Evolutionary conservation across 2,888 invertebrate species (phyloP).

Genomic region (Platycnemis pennipes): DNA sequence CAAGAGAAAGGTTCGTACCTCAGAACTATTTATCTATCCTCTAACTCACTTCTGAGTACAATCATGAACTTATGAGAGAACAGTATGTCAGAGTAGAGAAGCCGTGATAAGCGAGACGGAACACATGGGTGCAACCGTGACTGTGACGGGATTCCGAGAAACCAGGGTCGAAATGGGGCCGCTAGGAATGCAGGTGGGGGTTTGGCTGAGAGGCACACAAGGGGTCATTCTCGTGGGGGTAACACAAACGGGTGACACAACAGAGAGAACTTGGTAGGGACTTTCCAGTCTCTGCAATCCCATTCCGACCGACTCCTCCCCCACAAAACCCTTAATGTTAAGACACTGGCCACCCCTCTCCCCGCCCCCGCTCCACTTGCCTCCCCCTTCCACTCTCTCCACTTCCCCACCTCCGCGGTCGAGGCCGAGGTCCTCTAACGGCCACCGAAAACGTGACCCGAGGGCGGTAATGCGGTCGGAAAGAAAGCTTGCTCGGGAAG

Average conservation of each 20-base stretch:
- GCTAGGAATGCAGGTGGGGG: not conserved
- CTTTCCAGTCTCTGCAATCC: conserved; percentile 45
- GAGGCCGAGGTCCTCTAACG: conserved; percentile 19
- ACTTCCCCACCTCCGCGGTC: not conserved
- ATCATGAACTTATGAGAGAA: not conserved
- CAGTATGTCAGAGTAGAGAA: not conserved
- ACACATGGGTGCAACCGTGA: not conserved
- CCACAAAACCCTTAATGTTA: not conserved
- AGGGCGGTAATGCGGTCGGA: conserved; percentile 51
- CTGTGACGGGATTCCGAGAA: not conserved
- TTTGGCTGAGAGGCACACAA: not conserved
- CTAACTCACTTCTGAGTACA: not conserved
- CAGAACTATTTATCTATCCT: too few species aligned
- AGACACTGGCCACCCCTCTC: not conserved
- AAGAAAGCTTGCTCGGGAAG: conserved; percentile 19
- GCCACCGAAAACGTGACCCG: conserved; percentile 59
- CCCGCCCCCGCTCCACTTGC: not conserved
- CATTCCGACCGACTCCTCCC: not conserved
- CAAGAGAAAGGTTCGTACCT: too few species aligned
- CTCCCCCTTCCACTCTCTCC: not conserved
- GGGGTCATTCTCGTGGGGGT: conserved; percentile 38
- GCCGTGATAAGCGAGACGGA: not conserved
- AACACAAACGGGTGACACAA: conserved; percentile 30
- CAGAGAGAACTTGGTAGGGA: conserved; percentile 45
- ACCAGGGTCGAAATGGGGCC: not conserved